These are phyloP conservation scores for Acanthosepion esculentum DNA, from an alignment of 2,888 invertebrate genomes.

Conservation along the genomic window DNA sequence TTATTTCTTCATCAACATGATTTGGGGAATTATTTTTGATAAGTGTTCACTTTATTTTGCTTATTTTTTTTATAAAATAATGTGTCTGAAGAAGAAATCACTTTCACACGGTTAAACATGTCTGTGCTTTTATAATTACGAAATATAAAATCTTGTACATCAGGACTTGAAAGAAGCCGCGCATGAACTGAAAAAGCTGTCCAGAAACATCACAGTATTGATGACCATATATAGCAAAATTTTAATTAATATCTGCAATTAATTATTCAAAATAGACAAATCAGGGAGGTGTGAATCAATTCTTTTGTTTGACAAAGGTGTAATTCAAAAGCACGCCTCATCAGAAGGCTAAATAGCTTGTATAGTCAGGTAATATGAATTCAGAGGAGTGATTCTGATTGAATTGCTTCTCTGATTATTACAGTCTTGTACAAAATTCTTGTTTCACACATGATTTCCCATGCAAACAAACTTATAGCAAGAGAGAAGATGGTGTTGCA, in stretches of 20 bases:
- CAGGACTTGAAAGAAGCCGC: no score
- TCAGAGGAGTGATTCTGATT: neutral
- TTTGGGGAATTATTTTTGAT: no score
- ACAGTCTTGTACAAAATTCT: neutral
- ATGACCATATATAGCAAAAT: neutral
- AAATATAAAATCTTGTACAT: no score
- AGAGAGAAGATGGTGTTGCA: neutral
- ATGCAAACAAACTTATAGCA: neutral
- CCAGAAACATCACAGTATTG: no score
- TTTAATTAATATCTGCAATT: neutral
- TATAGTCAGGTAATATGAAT: neutral
- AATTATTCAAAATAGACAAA: neutral
- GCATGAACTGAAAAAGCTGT: no score
- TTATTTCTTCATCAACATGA: no score
- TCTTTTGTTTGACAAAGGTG: neutral
- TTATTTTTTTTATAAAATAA: no score
- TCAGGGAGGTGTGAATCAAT: neutral
- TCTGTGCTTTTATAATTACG: no score
- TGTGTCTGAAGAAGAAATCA: no score
- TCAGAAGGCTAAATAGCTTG: neutral
- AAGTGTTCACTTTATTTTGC: no score
- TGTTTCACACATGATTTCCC: constrained; percentile 4
- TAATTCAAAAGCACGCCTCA: neutral
- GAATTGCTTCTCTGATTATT: neutral
- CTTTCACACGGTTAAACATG: no score